Base-by-base conservation (phyloP, 2,888 invertebrate species). In the Piscicola geometra region DNA sequence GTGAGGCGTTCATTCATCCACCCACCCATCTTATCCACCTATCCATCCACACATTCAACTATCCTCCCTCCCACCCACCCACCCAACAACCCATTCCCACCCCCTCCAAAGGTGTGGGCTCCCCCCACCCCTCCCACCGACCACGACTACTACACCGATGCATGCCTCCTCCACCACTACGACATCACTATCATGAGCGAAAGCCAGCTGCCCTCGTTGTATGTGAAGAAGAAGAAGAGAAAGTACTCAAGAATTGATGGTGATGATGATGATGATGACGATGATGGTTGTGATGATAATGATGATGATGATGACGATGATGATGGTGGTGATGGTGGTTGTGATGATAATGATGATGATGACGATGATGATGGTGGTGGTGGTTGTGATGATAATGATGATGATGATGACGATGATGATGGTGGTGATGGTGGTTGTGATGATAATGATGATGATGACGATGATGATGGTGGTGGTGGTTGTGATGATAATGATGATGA, bases 51-150 rank as follows among this genome's bases (percentile, higher is more conserved):
- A n/a, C n/a, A n/a, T n/a, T n/a, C n/a, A n/a, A n/a, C n/a, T n/a
- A n/a, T n/a, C n/a, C n/a, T n/a, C n/a, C n/a, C n/a, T n/a, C n/a
- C n/a, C n/a, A n/a, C n/a, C 64, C 25, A 64, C 21, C 64, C 9
- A 5, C 64, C 30, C 64, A 5, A 12, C 64, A 64, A 64, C 15
- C 15, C 41, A 9, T 15, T 41, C 15, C 64, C n/a, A 3, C 64
- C 64, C 5, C 64, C 9, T 28, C 30, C 47, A 41, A 78, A 96
- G 95, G 90, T 94, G 89, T 98, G 97, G 96, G 91, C 93, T 81
- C 97, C 97, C 75, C 97, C 96, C 76, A 97, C 97, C 30, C 96
- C 97, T 18, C 91, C 92, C 84, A 92, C 93, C 85, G 94, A 94
- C 82, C 91, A 91, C 83, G 97, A 97, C 86, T 88, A 94, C 76